Conservation (phyloP, 2,797 vertebrate species). For the Poeciliopsis presidionis region DNA sequence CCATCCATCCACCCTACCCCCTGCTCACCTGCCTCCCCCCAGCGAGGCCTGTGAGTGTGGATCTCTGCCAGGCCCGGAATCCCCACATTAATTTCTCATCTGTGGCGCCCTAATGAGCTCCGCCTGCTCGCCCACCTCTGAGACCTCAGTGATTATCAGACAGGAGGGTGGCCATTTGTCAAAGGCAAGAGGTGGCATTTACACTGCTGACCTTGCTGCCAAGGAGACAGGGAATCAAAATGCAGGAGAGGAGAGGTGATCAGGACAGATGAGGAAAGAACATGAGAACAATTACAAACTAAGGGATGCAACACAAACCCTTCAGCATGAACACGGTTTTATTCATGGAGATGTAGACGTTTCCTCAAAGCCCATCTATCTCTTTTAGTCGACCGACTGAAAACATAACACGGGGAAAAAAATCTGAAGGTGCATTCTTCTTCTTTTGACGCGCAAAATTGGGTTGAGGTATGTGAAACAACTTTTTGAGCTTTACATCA, state of each 20-base stretch:
- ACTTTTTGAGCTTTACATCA: no score
- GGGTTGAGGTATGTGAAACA: no score
- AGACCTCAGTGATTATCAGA: slow-evolving; percentile 80
- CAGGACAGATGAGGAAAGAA: slow-evolving; percentile 30
- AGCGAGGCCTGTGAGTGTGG: slow-evolving; percentile 43
- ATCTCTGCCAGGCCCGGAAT: slow-evolving; percentile 72
- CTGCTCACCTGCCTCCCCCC: background rate
- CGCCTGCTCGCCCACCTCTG: slow-evolving; percentile 79
- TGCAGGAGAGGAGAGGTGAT: slow-evolving; percentile 24
- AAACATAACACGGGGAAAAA: slow-evolving; percentile 7
- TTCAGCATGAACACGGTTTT: background rate
- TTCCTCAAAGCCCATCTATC: background rate
- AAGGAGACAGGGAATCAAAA: slow-evolving; percentile 64
- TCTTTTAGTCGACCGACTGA: background rate
- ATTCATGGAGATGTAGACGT: background rate
- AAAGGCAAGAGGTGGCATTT: slow-evolving; percentile 78
- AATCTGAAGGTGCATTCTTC: slow-evolving; percentile 7
- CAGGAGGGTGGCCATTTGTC: slow-evolving; percentile 75
- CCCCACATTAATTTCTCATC: slow-evolving; percentile 82
- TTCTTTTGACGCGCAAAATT: slow-evolving; percentile 3
- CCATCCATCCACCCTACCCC: slow-evolving; percentile 28
- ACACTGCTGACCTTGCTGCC: slow-evolving; percentile 75
- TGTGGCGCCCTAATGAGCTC: slow-evolving; percentile 79
- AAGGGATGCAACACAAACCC: slow-evolving; percentile 12
- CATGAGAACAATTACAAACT: slow-evolving; percentile 45